Base-by-base conservation (phyloP, 2,797 vertebrate genomes). In the Gallinago nigripennis region DNA sequence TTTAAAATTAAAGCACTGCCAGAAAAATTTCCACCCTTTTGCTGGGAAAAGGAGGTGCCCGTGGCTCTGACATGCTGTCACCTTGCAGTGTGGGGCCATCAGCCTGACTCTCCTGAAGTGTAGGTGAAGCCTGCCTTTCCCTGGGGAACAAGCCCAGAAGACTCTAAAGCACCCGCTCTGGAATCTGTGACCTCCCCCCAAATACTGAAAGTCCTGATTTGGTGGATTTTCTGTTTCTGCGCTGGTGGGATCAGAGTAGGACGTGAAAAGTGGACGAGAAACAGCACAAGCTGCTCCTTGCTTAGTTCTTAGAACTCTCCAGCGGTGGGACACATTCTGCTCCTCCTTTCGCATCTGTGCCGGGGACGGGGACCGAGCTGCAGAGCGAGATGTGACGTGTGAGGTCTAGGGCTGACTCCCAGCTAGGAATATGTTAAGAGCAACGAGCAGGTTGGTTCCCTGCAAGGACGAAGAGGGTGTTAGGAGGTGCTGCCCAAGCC, bases 301-400 rank as follows among this genome's bases (percentile, higher is more conserved):
- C 50, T 33, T 48, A 10, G 16, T 53, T 54, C 24, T 65, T 8
- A 0, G 43, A 43, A 18, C 19, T 50, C 41, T 70, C 61, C 50
- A 37, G 48, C 5, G 1, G 37, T 39, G 80, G 60, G 61, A 46
- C 28, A 1, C 39, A 39, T 33, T 11, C 16, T 31, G 61, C 82
- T 95, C 35, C 19, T 73, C 27, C 50, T 84, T 53, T 10, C 0
- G 2, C 27, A 20, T 19, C 69, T 2, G 0, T 35, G 11, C 63
- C 30, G 0, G 70, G 51, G 57, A 12, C 1, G 24, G 30, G 41
- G 64, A 35, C 33, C 2, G 1, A 12, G 48, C 30, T 43, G 77
- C 56, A 33, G 72, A n/a, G 45, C 16, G 1, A 16, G 46, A 19
- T 61, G 82, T 4, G 37, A 9, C 20, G 0, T 1, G 12, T 1